Evolutionary conservation across 2,113 vertebrate species (phyloP), one percentile per base, ranked within the genome.

Genomic region (Scomber scombrus): DNA sequence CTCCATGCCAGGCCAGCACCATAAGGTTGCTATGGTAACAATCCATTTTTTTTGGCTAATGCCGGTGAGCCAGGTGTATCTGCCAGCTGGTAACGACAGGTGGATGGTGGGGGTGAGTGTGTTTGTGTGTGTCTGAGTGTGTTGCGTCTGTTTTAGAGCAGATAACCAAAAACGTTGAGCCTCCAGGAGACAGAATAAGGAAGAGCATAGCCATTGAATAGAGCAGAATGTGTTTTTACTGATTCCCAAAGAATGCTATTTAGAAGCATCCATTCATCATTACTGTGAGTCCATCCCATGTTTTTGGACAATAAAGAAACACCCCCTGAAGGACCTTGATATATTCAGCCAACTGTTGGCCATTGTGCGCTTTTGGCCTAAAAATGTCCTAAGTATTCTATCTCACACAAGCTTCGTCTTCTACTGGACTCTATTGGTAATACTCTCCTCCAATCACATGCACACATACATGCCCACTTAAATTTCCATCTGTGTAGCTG

Each of bases 21-120:
- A 92, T 93, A 91, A 89, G 91, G 93, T 93, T 92, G 86, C 91
- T 71, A 91, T 90, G 85, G 93, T 84, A 86, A 94, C 81, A 1
- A 14, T 68, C 40, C 34, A 21, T 29, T 55, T 80, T 72, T 83
- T 85, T 84, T 91, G 90, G 91, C 89, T 12, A 65, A 46, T 58
- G 84, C 65, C n/a, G 14, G 52, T 50, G 78, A 87, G 86, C 85
- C 90, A 93, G 91, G 93, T 94, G 91, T 94, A 86, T 89, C 71
- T 85, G 93, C 92, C 93, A 93, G 91, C 92, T 94, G 93, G 93
- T 91, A 56, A 75, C 2, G 91, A 90, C 93, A 93, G 93, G 93
- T 93, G 91, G 88, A 88, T 77, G 69, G 89, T 91, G 91, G 86
- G 91, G 85, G 87, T 75, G 80, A 18, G 86, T 73, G 75, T 47